These are phyloP conservation scores for Geophilus truncorum DNA, from an alignment of 2,888 invertebrate species.

Conservation along the genomic window DNA sequence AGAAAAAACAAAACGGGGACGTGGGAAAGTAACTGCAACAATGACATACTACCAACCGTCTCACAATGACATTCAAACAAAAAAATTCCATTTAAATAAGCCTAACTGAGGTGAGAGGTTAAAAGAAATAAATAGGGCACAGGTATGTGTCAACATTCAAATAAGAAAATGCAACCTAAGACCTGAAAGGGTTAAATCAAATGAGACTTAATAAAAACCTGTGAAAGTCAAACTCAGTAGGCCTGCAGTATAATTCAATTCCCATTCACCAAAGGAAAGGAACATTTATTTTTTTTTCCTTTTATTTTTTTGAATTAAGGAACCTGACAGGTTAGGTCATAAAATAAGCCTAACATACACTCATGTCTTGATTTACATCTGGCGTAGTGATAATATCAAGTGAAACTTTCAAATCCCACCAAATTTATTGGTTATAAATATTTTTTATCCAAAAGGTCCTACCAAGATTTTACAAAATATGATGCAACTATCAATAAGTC, in stretches of 20 bases:
- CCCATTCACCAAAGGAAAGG: neutral
- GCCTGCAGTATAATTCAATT: neutral
- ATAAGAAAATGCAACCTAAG: conserved; percentile 11
- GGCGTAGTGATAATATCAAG: conserved; percentile 12
- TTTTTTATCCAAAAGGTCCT: neutral
- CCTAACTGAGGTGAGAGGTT: neutral
- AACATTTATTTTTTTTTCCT: neutral
- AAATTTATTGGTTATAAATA: neutral
- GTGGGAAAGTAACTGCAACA: neutral
- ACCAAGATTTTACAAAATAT: neutral
- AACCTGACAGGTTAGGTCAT: neutral
- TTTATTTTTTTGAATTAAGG: neutral
- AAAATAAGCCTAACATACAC: conserved; percentile 4
- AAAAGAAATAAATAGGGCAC: neutral
- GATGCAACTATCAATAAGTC: neutral
- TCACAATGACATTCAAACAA: neutral
- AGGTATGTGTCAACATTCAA: neutral
- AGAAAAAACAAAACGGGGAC: neutral
- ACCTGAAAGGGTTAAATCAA: conserved; percentile 4
- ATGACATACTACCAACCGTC: neutral
- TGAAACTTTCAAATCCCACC: neutral
- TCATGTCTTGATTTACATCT: neutral
- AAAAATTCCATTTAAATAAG: neutral
- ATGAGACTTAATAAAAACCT: neutral
- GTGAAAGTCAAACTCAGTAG: neutral